Conservation (phyloP, 2,113 vertebrate species). For the Nannobrachium achirus region DNA sequence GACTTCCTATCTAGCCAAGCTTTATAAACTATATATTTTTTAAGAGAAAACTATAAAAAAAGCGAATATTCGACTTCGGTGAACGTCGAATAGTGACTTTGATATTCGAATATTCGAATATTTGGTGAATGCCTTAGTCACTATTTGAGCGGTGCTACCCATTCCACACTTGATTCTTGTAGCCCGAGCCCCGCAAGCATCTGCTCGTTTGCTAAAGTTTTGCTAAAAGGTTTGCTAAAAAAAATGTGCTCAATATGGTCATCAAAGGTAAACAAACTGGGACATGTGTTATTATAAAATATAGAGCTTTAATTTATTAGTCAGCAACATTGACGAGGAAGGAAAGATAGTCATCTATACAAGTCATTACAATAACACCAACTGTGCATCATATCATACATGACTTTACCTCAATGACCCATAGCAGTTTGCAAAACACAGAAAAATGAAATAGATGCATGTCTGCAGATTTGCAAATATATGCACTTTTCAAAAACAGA, state of each 20-base stretch:
- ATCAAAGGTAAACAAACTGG: slow-evolving; percentile 39
- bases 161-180: too few species aligned
- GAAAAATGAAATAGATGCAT: slow-evolving; percentile 58
- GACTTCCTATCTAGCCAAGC: too few species aligned
- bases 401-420: slow-evolving; percentile 65
- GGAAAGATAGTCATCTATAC: slow-evolving; percentile 74
- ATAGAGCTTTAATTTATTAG: slow-evolving; percentile 87
- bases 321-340: slow-evolving; percentile 81
- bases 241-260: not conserved
- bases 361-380: slow-evolving; percentile 81
- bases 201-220: too few species aligned
- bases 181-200: too few species aligned
- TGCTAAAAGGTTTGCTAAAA: too few species aligned
- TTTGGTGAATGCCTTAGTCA: too few species aligned
- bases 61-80: too few species aligned
- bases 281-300: slow-evolving; percentile 82
- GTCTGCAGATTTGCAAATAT: slow-evolving; percentile 50
- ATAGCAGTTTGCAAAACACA: slow-evolving; percentile 52
- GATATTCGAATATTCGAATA: too few species aligned
- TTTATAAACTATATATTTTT: too few species aligned
- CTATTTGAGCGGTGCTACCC: not conserved
- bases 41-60: too few species aligned
- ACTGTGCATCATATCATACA: slow-evolving; percentile 78
- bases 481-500: slow-evolving; percentile 14
- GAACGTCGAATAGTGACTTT: too few species aligned